A percentile compares a stretch with the other conserved stretches of the same genome.
Conservation (phyloP, 2,113 vertebrate genomes). For the Camelus bactrianus region DNA sequence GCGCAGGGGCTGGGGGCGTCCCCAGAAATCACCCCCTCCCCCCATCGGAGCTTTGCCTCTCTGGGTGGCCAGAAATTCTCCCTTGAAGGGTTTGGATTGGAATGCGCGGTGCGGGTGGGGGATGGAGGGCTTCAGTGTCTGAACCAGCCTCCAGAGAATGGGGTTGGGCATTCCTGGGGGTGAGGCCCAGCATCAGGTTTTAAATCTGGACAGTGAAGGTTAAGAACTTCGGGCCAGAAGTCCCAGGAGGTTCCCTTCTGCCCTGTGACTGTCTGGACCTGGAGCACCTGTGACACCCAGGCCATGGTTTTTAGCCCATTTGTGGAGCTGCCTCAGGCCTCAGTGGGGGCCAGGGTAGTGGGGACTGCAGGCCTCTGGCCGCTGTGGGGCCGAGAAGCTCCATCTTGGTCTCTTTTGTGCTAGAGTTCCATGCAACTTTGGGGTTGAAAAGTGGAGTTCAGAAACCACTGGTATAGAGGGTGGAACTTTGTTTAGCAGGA, state of each 20-base stretch:
- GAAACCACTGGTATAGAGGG: neutral
- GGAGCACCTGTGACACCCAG: neutral
- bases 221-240: neutral
- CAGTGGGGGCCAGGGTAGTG: neutral
- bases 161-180: too few relatives aligned
- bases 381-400: fast-evolving
- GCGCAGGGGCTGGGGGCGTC: too few relatives aligned
- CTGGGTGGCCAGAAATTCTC: neutral
- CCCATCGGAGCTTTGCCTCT: neutral
- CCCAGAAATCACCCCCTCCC: neutral
- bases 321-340: neutral
- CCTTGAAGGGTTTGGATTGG: neutral
- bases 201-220: neutral
- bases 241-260: neutral
- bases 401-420: too few relatives aligned
- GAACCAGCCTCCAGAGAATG: neutral
- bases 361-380: fast-evolving
- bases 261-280: neutral
- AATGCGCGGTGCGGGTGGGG: too few relatives aligned
- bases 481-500: neutral
- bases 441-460: neutral
- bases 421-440: neutral
- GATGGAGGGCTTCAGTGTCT: neutral
- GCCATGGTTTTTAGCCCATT: neutral
- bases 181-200: neutral